Conservation (phyloP, 1,140 invertebrate genomes). For the Megathymus violae region DNA sequence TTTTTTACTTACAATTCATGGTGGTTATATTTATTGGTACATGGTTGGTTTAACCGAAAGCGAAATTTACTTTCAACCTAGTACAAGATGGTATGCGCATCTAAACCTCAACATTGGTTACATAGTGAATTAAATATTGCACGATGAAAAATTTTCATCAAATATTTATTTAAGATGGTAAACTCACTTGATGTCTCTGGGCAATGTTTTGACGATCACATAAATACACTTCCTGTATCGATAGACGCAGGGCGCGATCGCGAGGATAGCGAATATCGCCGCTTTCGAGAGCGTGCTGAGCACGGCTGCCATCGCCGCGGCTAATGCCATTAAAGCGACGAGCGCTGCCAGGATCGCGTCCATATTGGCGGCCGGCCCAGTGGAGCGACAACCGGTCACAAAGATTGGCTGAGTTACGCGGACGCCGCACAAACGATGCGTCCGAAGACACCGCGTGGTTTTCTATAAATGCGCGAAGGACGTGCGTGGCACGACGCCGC, state of each 20-base stretch:
- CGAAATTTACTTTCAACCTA: too few relatives aligned
- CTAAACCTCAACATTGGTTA: too few relatives aligned
- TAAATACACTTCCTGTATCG: slow-evolving; percentile 84
- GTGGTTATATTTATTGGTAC: too few relatives aligned
- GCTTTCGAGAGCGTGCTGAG: slow-evolving; percentile 84
- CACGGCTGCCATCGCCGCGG: slow-evolving; percentile 83
- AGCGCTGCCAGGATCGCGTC: slow-evolving; percentile 83
- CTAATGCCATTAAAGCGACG: slow-evolving; percentile 83
- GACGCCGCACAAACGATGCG: slow-evolving; percentile 51
- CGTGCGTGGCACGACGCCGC: slow-evolving; percentile 50
- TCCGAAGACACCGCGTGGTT: slow-evolving; percentile 49
- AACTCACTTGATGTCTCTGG: slow-evolving; percentile 85
- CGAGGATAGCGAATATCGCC: slow-evolving; percentile 83
- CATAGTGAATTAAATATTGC: too few relatives aligned
- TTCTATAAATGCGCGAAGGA: slow-evolving; percentile 65
- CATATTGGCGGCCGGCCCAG: slow-evolving; percentile 76
- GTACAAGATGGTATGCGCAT: too few relatives aligned
- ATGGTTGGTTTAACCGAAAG: too few relatives aligned
- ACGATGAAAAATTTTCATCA: too few relatives aligned
- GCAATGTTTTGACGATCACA: slow-evolving; percentile 84
- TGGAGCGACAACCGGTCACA: slow-evolving; percentile 59
- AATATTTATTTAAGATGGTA: slow-evolving; percentile 2
- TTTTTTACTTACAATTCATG: too few relatives aligned
- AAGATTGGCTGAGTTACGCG: slow-evolving; percentile 46
- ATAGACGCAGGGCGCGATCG: slow-evolving; percentile 83